phyloP scores from a whole-genome alignment of 2,113 vertebrate species.

The Sebastes fasciatus region DNA sequence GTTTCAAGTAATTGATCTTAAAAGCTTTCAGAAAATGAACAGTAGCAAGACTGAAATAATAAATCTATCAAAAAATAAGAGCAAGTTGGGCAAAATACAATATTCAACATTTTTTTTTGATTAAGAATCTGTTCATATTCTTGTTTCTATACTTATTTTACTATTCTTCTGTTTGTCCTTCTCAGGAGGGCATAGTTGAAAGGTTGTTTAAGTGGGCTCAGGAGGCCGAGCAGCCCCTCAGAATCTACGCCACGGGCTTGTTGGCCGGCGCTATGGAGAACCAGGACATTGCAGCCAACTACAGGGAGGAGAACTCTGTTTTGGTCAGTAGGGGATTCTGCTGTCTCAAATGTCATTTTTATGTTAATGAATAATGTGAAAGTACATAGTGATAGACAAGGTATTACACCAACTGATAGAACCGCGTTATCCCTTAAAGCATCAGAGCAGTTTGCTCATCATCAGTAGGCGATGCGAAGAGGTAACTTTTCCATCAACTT shows the following conservation, averaged over 20 bases:
- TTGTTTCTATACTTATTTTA: background rate
- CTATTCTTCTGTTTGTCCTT: constrained; percentile 22
- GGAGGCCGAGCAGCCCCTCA: constrained; percentile 94
- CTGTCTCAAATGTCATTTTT: background rate
- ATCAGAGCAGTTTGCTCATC: constrained; percentile 6
- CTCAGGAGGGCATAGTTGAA: constrained; percentile 98
- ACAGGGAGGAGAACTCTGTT: constrained; percentile 97
- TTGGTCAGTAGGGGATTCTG: constrained; percentile 84
- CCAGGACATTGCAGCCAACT: constrained; percentile 99
- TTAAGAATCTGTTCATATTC: background rate
- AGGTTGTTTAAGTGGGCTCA: constrained; percentile 97
- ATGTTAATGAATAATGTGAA: background rate
- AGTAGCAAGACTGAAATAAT: too few species aligned
- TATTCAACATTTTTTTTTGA: background rate
- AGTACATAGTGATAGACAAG: background rate
- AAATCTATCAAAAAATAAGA: background rate
- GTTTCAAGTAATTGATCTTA: too few species aligned
- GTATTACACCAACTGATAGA: background rate
- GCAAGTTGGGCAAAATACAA: too few species aligned
- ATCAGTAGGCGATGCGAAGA: constrained; percentile 12
- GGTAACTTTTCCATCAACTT: constrained; percentile 6
- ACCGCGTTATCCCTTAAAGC: background rate
- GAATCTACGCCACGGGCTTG: constrained; percentile 95
- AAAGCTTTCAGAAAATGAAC: too few species aligned
- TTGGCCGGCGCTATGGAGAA: constrained; percentile 99